Conservation (phyloP, 2,888 invertebrate species). For the Nephrotoma flavescens region DNA sequence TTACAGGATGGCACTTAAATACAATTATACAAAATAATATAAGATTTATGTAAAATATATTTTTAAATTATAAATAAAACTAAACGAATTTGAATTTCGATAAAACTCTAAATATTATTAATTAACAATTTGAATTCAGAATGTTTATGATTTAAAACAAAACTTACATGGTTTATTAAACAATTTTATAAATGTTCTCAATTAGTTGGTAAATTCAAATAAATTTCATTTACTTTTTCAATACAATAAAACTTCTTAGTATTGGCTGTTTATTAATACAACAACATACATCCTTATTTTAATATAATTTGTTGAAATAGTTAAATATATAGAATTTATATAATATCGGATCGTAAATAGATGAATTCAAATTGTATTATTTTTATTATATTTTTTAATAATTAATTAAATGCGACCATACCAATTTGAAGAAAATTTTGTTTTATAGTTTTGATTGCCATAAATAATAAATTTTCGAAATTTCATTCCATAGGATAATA, state of each 20-base stretch:
- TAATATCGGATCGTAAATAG: neutral
- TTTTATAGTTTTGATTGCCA: neutral
- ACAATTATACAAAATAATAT: neutral
- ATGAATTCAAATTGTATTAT: neutral
- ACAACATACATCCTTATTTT: neutral
- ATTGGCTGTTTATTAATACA: neutral
- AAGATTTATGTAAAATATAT: slow-evolving; percentile 1
- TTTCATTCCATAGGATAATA: neutral
- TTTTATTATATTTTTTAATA: neutral
- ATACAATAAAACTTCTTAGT: neutral
- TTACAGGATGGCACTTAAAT: slow-evolving; percentile 21
- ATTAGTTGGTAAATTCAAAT: neutral
- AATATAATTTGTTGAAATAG: neutral
- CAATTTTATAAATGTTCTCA: too few species aligned
- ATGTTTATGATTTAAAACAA: neutral
- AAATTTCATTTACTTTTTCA: neutral
- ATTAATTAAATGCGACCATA: neutral
- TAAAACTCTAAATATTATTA: neutral
- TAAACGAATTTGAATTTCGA: neutral
- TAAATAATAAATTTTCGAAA: neutral
- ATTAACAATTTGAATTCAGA: neutral
- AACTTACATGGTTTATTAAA: too few species aligned
- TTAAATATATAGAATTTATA: neutral
- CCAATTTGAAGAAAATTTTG: neutral
- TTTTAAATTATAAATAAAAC: neutral